Percentiles rank a stretch among this genome's conserved stretches.
phyloP scores from a whole-genome alignment of 2,888 invertebrate genomes.

The Meliscaeva auricollis region DNA sequence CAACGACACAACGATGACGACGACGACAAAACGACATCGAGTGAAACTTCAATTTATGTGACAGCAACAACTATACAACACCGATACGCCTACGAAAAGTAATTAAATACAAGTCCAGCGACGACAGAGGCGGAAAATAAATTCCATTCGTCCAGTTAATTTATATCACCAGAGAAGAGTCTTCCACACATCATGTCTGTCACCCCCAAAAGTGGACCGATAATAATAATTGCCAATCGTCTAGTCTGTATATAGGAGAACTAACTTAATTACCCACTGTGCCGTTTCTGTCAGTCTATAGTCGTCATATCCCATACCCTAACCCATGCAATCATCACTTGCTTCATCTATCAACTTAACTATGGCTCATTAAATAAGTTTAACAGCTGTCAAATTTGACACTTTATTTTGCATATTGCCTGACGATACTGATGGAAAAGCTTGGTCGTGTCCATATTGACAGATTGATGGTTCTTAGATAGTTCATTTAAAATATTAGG shows the following conservation, averaged over 20 bases:
- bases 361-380: constrained; percentile 33
- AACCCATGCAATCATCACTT: constrained; percentile 55
- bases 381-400: constrained; percentile 55
- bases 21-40: background rate
- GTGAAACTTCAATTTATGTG: constrained; percentile 44
- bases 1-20: too few species aligned
- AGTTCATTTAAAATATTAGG: background rate
- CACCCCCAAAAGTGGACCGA: constrained; percentile 41
- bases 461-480: constrained; percentile 9
- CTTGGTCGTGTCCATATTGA: constrained; percentile 14
- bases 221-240: constrained; percentile 57
- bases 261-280: constrained; percentile 58
- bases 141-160: constrained; percentile 67
- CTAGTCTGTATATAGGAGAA: background rate
- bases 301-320: constrained; percentile 3
- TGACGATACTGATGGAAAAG: background rate
- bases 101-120: constrained; percentile 67
- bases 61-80: constrained; percentile 21
- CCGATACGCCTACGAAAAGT: constrained; percentile 57
- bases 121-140: constrained; percentile 68
- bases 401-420: constrained; percentile 45
- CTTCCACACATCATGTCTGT: constrained; percentile 24
- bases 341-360: constrained; percentile 52
- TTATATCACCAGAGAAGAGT: constrained; percentile 42
- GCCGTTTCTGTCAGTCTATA: constrained; percentile 33